Percentiles rank a stretch among this genome's conserved stretches.
Conservation (phyloP, 2,113 vertebrate genomes). For the human region GRCh38 chr4:87997501-87998000, state of each 20-base stretch:
- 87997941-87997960: neutral
- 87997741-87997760: neutral
- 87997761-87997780: neutral
- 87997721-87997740: neutral
- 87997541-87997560: neutral
- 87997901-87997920: conserved; percentile 16
- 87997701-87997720: neutral
- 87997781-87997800: neutral
- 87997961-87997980: neutral
- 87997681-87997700: neutral
- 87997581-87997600: neutral
- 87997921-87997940: neutral
- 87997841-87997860: neutral
- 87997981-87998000: neutral
- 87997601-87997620: neutral
- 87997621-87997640: neutral
- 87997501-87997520: neutral
- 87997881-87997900: neutral
- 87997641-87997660: neutral
- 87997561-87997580: neutral
- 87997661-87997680: neutral
- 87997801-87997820: neutral
- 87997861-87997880: conserved; percentile 21
- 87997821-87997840: neutral
- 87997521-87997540: neutral